Evolutionary conservation across 2,888 invertebrate species (phyloP).

Genomic region (Agrotis segetum): DNA sequence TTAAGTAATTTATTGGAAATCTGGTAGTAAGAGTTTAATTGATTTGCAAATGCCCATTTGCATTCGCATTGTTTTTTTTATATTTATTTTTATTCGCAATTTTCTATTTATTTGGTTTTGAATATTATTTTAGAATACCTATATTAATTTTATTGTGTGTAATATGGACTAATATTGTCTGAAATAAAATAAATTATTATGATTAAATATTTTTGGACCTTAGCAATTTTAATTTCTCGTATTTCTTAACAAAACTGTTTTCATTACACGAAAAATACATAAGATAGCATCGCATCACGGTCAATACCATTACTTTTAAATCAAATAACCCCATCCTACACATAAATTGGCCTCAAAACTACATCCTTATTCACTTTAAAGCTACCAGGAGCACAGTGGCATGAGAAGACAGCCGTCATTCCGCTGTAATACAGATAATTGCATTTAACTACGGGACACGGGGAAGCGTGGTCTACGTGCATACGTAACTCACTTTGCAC

Average conservation of each 20-base stretch:
- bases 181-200: no score
- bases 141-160: no score
- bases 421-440: constrained; percentile 79
- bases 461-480: constrained; percentile 68
- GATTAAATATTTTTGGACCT: no score
- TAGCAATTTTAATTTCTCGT: not conserved
- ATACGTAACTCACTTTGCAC: constrained; percentile 79
- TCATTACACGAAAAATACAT: not conserved
- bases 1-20: no score
- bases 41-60: not conserved
- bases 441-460: constrained; percentile 77
- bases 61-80: no score
- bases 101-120: no score
- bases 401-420: constrained; percentile 75
- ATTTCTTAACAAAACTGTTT: not conserved
- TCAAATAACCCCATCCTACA: not conserved
- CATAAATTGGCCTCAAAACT: constrained; percentile 42
- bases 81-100: no score
- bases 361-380: constrained; percentile 55
- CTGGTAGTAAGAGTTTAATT: not conserved
- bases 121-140: no score
- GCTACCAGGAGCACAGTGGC: constrained; percentile 46
- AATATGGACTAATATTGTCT: no score
- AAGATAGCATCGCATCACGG: not conserved
- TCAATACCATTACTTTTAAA: not conserved